Evolutionary conservation across 2,797 vertebrate genomes (phyloP).

Genomic region (Acanthiza pusilla): DNA sequence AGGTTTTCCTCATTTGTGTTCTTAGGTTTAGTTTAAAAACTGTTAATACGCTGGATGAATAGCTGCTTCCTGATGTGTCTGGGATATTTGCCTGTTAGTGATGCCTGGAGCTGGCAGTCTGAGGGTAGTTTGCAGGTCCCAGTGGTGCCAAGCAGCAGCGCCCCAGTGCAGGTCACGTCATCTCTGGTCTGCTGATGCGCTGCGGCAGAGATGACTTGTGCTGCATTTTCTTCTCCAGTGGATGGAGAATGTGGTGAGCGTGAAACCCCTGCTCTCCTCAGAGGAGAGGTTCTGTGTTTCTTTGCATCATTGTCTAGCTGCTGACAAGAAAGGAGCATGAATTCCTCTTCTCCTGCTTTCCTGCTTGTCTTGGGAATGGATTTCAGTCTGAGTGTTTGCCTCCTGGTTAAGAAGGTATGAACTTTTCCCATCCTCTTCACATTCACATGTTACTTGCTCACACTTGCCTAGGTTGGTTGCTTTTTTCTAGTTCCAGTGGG

Average conservation of each 20-base stretch:
- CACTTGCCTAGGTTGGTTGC: not conserved
- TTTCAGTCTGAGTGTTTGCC: not conserved
- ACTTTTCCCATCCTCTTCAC: not conserved
- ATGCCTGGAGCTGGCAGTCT: not conserved
- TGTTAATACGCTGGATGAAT: not conserved
- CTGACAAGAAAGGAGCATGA: not conserved
- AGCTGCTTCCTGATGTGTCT: not conserved
- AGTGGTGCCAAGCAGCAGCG: not conserved
- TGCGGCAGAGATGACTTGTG: fast-evolving
- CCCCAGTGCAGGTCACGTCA: fast-evolving
- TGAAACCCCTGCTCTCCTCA: not conserved
- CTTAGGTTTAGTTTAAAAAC: not conserved
- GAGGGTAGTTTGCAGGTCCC: not conserved
- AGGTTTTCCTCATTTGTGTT: not conserved
- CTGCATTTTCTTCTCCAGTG: fast-evolving
- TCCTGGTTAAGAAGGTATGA: not conserved
- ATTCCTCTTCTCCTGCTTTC: not conserved
- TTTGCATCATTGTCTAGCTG: not conserved
- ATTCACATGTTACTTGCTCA: not conserved
- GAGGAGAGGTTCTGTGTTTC: not conserved
- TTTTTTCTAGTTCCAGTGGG: not conserved
- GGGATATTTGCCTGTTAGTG: not conserved
- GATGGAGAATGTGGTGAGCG: fast-evolving
- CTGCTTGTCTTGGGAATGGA: not conserved
- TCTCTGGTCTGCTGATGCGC: fast-evolving